Percentiles rank a stretch among this genome's conserved stretches.
Evolutionary conservation across 2,888 invertebrate species (phyloP).

Genomic region (Monopis laevigella): DNA sequence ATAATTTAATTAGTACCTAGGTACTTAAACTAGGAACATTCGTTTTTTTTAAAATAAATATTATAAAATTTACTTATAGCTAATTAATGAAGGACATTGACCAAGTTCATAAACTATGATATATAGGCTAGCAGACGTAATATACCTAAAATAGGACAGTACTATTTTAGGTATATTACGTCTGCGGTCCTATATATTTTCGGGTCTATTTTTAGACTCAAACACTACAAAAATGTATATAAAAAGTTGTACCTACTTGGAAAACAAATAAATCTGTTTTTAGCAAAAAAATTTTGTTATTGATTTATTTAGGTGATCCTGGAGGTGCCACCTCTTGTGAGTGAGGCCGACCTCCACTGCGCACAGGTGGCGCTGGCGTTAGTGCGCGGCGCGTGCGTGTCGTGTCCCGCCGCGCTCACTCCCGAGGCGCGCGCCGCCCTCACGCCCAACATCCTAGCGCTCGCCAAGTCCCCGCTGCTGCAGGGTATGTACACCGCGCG

Average conservation of each 20-base stretch:
- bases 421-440: constrained; percentile 77
- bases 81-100: too few relatives aligned
- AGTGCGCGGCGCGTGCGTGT: constrained; percentile 82
- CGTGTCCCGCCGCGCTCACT: constrained; percentile 81
- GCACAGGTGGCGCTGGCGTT: constrained; percentile 90
- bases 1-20: too few relatives aligned
- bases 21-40: too few relatives aligned
- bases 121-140: too few relatives aligned
- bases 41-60: too few relatives aligned
- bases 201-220: neutral
- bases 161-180: too few relatives aligned
- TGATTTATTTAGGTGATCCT: constrained; percentile 71
- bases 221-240: neutral
- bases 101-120: too few relatives aligned
- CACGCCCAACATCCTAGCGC: constrained; percentile 83
- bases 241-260: neutral
- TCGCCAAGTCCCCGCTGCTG: constrained; percentile 91
- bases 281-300: neutral
- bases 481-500: constrained; percentile 82
- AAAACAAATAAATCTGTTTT: neutral
- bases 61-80: too few relatives aligned
- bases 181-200: neutral
- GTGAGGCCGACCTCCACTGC: constrained; percentile 95
- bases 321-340: constrained; percentile 90
- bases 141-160: too few relatives aligned